phyloP scores from a whole-genome alignment of 2,113 vertebrate species.

The Corapipo altera region DNA sequence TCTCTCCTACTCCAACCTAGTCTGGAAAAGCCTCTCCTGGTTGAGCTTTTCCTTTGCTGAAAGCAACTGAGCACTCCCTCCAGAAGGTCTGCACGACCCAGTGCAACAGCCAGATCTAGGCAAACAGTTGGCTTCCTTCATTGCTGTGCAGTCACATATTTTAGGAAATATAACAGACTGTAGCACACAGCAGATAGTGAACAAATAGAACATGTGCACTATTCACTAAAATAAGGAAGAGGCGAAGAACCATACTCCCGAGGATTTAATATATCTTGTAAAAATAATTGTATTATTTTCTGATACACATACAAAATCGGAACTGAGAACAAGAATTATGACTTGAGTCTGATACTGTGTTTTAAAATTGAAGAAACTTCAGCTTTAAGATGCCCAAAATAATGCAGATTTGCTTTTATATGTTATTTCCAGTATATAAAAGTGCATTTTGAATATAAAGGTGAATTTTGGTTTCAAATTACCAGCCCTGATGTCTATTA shows the following conservation, averaged over 20 bases:
- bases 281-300: background rate
- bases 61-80: background rate
- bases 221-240: background rate
- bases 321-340: background rate
- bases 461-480: background rate
- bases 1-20: background rate
- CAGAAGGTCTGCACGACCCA: constrained; percentile 14
- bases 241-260: background rate
- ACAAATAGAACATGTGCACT: background rate
- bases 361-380: background rate
- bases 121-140: background rate
- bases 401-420: background rate
- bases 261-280: background rate
- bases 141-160: background rate
- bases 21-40: background rate
- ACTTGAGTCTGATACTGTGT: background rate
- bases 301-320: background rate
- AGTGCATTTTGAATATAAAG: background rate
- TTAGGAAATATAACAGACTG: background rate
- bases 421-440: background rate
- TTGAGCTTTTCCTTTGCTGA: background rate
- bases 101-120: background rate
- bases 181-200: background rate
- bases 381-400: background rate
- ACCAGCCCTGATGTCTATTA: background rate